Percentiles rank a stretch among this genome's conserved stretches.
Evolutionary conservation across 2,113 vertebrate species (phyloP).

Genomic region (Myiagra hebetior): DNA sequence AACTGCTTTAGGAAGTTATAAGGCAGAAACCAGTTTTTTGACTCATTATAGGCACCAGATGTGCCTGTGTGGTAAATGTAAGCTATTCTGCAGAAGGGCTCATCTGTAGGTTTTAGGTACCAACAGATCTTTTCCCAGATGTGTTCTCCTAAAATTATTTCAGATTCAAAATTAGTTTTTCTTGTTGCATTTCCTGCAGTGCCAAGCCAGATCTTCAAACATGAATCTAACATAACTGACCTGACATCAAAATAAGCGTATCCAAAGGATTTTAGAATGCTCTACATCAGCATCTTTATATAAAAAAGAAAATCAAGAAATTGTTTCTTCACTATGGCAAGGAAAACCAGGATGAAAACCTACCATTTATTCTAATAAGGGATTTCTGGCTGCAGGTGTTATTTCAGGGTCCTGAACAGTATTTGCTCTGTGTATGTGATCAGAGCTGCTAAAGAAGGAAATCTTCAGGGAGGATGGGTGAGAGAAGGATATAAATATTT

Average conservation of each 20-base stretch:
- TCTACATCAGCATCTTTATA: slow-evolving; percentile 10
- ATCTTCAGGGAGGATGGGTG: not conserved
- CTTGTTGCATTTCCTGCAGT: not conserved
- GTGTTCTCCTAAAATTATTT: not conserved
- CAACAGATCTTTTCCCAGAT: not conserved
- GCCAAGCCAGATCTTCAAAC: not conserved
- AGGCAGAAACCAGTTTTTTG: not conserved
- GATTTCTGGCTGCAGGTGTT: slow-evolving; percentile 35
- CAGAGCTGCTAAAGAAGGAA: not conserved
- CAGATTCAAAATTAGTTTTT: not conserved
- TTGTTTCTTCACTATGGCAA: not conserved
- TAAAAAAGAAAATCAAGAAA: slow-evolving; percentile 12
- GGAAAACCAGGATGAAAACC: slow-evolving; percentile 18
- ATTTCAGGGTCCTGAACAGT: slow-evolving; percentile 28
- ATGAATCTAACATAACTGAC: not conserved
- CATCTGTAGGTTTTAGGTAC: not conserved
- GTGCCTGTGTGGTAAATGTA: not conserved
- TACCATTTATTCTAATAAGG: slow-evolving; percentile 32
- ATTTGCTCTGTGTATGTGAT: slow-evolving; percentile 8
- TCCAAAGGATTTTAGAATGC: slow-evolving; percentile 3
- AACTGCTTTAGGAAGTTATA: not conserved
- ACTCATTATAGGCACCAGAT: not conserved
- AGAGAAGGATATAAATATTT: slow-evolving; percentile 2
- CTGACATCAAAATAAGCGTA: not conserved
- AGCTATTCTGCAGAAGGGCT: not conserved